These are phyloP conservation scores for Eutrigla gurnardus DNA, from an alignment of 2,797 vertebrate genomes.

Conservation along the genomic window DNA sequence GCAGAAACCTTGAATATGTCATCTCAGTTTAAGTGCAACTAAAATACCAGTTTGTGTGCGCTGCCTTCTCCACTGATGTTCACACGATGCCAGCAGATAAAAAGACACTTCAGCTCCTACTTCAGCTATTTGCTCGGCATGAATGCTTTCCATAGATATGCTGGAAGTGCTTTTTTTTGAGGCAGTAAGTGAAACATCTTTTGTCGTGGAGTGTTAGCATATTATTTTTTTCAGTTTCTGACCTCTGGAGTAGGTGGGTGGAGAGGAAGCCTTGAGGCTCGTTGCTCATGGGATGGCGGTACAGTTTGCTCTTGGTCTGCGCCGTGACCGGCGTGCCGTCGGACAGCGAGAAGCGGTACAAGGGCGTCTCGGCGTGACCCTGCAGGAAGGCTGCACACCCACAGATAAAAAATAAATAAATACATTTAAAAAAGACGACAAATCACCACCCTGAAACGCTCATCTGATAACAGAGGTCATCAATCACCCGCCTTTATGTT, in stretches of 20 bases:
- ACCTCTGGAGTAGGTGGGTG: constrained; percentile 97
- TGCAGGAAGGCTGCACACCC: constrained; percentile 89
- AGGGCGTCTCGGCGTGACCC: constrained; percentile 93
- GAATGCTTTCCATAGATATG: constrained; percentile 44
- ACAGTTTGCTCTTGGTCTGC: constrained; percentile 96
- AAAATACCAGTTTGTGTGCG: constrained; percentile 17
- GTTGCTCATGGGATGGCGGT: constrained; percentile 92
- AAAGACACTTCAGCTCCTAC: constrained; percentile 59
- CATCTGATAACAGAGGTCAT: constrained; percentile 43
- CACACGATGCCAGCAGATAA: constrained; percentile 31
- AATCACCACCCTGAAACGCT: constrained; percentile 35
- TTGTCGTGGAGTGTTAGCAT: constrained; percentile 10
- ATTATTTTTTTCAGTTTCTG: constrained; percentile 45
- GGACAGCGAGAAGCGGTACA: constrained; percentile 95
- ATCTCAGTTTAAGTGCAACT: constrained; percentile 25
- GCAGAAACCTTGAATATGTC: constrained; percentile 2
- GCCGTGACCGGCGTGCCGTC: constrained; percentile 96
- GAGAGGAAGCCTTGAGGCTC: constrained; percentile 95
- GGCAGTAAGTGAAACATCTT: constrained; percentile 33
- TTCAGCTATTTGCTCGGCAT: constrained; percentile 51
- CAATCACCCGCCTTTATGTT: constrained; percentile 30
- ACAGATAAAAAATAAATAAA: background rate
- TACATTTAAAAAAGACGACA: constrained; percentile 6
- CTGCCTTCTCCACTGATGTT: constrained; percentile 33
- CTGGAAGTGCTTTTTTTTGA: constrained; percentile 26